Base-by-base conservation (phyloP, 1,140 invertebrate genomes). In the Drosophila nasuta region DNA sequence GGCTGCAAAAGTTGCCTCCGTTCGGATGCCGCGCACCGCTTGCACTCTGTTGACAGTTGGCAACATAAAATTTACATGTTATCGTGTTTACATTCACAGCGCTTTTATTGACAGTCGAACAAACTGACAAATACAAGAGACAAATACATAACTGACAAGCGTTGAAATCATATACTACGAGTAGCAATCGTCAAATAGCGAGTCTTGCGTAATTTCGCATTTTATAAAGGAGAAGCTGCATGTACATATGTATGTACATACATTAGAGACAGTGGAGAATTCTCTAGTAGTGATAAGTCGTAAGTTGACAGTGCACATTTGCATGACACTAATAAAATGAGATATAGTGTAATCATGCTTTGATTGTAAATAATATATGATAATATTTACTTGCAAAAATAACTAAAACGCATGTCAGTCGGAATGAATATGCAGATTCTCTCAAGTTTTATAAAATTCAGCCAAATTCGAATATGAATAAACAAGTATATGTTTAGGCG, bases 41-140 rank as follows among this genome's bases (percentile, higher is more conserved):
- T 28, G 56, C 7, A 38, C 41, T 48, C 63, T 77, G 77, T 76
- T 79, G 83, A 77, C 82, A 82, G 83, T 65, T 80, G 72, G 76
- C 58, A 82, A 88, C 82, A 82, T 82, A 75, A 72, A 87, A 88
- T 87, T 87, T 87, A 77, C 82, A 88, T 87, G 79, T 77, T 82
- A 87, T 79, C 79, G 73, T 70, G 69, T 60, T 75, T 68, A 59
- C 77, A 69, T 72, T 73, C 74, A 77, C 67, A 82, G 64, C 52
- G 51, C 54, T 71, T 57, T 62, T 86, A 87, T 87, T 86, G 82
- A 79, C 82, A 73, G 82, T 64, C 79, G 49, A 58, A 62, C 71
- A 56, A 60, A 68, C 63, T 75, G 71, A 72, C 54, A 72, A 58
- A 58, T 25, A 51, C 43, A 51, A 54, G 67, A 75, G 71, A 67